Conservation (phyloP, 2,888 invertebrate genomes). For the Cosmopolites sordidus region DNA sequence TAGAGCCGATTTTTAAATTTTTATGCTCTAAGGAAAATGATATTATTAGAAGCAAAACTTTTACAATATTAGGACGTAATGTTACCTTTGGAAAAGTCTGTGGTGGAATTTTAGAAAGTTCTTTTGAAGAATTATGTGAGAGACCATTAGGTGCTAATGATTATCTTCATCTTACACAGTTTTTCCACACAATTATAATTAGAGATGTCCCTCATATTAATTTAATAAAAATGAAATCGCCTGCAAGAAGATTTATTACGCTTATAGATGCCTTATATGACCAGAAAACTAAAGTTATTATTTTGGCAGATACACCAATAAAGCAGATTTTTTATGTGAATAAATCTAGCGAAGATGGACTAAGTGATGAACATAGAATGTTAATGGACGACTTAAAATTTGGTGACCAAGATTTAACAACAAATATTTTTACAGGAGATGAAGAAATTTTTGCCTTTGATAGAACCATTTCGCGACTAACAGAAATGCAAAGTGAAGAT, state of each 20-base stretch:
- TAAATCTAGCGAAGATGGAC: conserved; percentile 39
- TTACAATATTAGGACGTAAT: conserved; percentile 86
- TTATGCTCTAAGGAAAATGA: conserved; percentile 87
- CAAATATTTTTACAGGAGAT: conserved; percentile 94
- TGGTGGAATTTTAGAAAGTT: conserved; percentile 84
- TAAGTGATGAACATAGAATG: conserved; percentile 70
- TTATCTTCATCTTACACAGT: conserved; percentile 86
- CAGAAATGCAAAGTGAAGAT: conserved; percentile 92
- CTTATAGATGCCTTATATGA: conserved; percentile 97
- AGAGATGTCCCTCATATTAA: conserved; percentile 83
- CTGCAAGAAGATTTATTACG: conserved; percentile 91
- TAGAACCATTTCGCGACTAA: conserved; percentile 85
- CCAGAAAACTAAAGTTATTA: conserved; percentile 79
- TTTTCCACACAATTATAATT: conserved; percentile 93
- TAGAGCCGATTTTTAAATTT: conserved; percentile 83
- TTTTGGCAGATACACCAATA: conserved; percentile 76
- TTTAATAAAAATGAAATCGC: conserved; percentile 67
- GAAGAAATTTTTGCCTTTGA: conserved; percentile 98
- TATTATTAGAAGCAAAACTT: conserved; percentile 73
- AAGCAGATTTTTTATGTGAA: conserved; percentile 67
- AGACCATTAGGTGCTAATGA: conserved; percentile 91
- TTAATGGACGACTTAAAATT: conserved; percentile 96
- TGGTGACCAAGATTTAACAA: conserved; percentile 62
- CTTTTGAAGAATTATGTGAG: conserved; percentile 87
- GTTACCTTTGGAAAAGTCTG: conserved; percentile 86